Evolutionary conservation across 2,797 vertebrate species (phyloP).

Genomic region (Botia almorhae): DNA sequence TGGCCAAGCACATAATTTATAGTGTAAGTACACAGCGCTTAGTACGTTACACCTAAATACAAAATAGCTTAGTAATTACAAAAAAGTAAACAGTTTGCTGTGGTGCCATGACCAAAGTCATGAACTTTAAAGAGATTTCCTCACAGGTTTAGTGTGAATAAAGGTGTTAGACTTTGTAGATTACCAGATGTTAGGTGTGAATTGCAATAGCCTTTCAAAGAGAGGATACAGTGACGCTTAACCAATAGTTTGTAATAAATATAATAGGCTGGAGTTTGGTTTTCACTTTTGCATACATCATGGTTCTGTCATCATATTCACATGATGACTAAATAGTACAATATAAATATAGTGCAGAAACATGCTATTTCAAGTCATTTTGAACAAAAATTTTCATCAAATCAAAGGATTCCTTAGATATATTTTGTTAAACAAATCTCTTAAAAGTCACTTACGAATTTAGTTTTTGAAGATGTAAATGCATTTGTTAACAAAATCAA

Average conservation of each 20-base stretch:
- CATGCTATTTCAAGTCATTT: conserved; percentile 64
- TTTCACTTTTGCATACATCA: conserved; percentile 71
- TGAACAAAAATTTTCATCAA: conserved; percentile 54
- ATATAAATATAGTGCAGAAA: conserved; percentile 55
- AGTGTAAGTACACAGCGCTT: background rate
- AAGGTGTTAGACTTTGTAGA: background rate
- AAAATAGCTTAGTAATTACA: background rate
- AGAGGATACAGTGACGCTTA: conserved; percentile 12
- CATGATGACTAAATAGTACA: conserved; percentile 30
- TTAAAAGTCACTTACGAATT: conserved; percentile 33
- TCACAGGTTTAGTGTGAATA: background rate
- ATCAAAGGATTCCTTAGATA: conserved; percentile 36
- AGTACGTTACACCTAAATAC: background rate
- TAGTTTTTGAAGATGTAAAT: conserved; percentile 39
- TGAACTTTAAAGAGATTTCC: background rate
- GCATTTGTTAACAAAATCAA: conserved; percentile 31
- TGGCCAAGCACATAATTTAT: background rate
- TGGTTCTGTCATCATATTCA: conserved; percentile 42
- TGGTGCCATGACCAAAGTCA: background rate
- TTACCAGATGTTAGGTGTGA: conserved; percentile 15
- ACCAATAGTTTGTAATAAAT: conserved; percentile 1
- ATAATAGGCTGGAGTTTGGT: conserved; percentile 53
- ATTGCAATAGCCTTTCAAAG: conserved; percentile 31
- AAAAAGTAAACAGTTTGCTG: background rate
- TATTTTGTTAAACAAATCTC: conserved; percentile 52